These are phyloP conservation scores for Cryptophagus acutangulus DNA, from an alignment of 2,888 invertebrate genomes.

Conservation along the genomic window DNA sequence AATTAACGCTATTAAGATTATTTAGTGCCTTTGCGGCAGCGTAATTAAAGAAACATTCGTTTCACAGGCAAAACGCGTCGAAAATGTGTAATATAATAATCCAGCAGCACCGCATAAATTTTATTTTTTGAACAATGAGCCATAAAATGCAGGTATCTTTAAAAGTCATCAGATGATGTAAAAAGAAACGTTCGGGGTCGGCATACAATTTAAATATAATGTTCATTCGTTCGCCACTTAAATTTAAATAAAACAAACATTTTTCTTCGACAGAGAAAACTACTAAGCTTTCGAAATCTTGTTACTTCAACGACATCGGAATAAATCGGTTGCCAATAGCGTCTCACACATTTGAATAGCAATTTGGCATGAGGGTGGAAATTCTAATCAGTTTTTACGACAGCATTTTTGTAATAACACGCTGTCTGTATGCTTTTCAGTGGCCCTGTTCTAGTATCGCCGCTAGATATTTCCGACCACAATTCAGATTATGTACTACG, in stretches of 20 bases:
- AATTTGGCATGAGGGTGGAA: slow-evolving; percentile 48
- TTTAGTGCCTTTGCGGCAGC: too few species aligned
- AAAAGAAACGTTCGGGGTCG: too few species aligned
- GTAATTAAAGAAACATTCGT: too few species aligned
- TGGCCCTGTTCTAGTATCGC: slow-evolving; percentile 28
- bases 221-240: slow-evolving; percentile 42
- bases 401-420: slow-evolving; percentile 45
- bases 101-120: too few species aligned
- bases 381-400: slow-evolving; percentile 50
- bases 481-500: background rate
- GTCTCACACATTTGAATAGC: slow-evolving; percentile 49
- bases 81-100: too few species aligned
- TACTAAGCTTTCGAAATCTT: slow-evolving; percentile 44
- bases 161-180: too few species aligned
- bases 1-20: too few species aligned
- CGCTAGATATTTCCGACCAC: slow-evolving; percentile 19
- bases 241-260: slow-evolving; percentile 49
- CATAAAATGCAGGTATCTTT: too few species aligned
- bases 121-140: too few species aligned
- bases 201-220: slow-evolving; percentile 41
- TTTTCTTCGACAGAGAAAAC: slow-evolving; percentile 42
- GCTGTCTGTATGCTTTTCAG: slow-evolving; percentile 37
- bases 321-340: slow-evolving; percentile 50
- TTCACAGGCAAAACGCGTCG: too few species aligned
- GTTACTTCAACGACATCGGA: slow-evolving; percentile 46